phyloP scores from a whole-genome alignment of 2,797 vertebrate species.

The Nannoperca australis region DNA sequence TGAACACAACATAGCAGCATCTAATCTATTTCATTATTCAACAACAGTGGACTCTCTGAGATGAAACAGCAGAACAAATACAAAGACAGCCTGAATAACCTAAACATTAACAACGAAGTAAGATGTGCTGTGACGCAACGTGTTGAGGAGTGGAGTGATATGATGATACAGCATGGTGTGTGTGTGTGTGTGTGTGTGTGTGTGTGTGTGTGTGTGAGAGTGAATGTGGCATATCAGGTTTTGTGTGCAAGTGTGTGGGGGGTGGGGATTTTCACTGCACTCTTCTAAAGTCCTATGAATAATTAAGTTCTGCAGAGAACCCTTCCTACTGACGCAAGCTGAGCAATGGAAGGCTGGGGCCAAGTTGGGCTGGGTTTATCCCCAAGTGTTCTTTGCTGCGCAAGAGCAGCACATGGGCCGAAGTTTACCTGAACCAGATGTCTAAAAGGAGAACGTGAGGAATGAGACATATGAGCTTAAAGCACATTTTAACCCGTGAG shows the following conservation, averaged over 20 bases:
- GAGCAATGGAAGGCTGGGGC: slow-evolving; percentile 55
- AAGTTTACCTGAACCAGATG: slow-evolving; percentile 41
- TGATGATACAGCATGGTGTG: slow-evolving; percentile 39
- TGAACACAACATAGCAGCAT: slow-evolving; percentile 41
- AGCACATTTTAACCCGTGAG: slow-evolving; percentile 24
- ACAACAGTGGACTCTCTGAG: slow-evolving; percentile 33
- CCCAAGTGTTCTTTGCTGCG: slow-evolving; percentile 61
- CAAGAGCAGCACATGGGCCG: slow-evolving; percentile 45
- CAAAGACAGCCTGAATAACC: slow-evolving; percentile 8
- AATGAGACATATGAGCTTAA: slow-evolving; percentile 13
- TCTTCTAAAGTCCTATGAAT: slow-evolving; percentile 82
- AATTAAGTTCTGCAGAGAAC: slow-evolving; percentile 86
- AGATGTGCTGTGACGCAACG: slow-evolving; percentile 27
- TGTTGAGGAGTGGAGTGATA: slow-evolving; percentile 30
- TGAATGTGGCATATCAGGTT: slow-evolving; percentile 69
- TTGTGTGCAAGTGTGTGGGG: slow-evolving; percentile 67
- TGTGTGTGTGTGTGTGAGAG: slow-evolving; percentile 33
- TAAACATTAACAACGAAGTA: slow-evolving; percentile 25
- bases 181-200: slow-evolving; percentile 35
- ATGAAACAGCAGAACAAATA: slow-evolving; percentile 29
- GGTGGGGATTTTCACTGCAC: slow-evolving; percentile 79
- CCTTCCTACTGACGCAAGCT: slow-evolving; percentile 72
- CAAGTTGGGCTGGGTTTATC: slow-evolving; percentile 68
- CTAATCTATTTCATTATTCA: slow-evolving; percentile 70
- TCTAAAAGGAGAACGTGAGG: slow-evolving; percentile 28